Base-by-base conservation (phyloP, 2,797 vertebrate species). In the Hydrophis major region DNA sequence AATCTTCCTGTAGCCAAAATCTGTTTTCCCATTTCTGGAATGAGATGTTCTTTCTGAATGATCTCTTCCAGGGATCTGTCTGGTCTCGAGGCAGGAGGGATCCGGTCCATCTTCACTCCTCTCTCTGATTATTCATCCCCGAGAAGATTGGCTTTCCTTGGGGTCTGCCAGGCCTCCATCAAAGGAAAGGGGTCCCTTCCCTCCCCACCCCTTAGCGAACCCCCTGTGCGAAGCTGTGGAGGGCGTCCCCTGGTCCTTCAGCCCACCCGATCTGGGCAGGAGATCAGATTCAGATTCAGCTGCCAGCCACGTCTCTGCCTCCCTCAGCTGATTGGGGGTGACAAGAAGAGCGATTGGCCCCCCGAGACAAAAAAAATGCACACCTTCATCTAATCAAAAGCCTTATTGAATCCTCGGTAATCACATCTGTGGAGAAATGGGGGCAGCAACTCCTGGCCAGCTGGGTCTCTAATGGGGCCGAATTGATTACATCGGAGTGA, bases 401-500 rank as follows among this genome's bases (percentile, higher is more conserved):
- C 87, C 94, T 96, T 96, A 96, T 95, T 94, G 1, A 83, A 59
- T 92, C 94, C 95, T 95, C 94, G 2, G 90, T 88, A 93, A 95
- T 96, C 96, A 95, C 94, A 93, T 91, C 66, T 92, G 92, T 18
- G 18, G n/a, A 66, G 89, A 60, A 78, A 91, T 28, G 61, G 55
- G 89, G 92, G 37, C 32, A 25, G 59, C 22, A 6, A 22, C 18
- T 18, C 27, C 2, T 47, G 74, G 37, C 74, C 37, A 83, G 74
- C 74, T 83, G 74, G 91, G 95, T 57, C 53, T 61, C 53, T 96
- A 96, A 97, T 96, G 95, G 96, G 95, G 94, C 93, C 74, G 92
- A 94, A 95, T 92, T 95, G 96, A 96, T 96, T 93, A 87, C 96
- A 95, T 96, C 94, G 94, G 95, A 91, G 86, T 95, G 42, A 94